A percentile compares a stretch with the other conserved stretches of the same genome.
Conservation (phyloP, 2,113 vertebrate species). For the Ascaphus truei region DNA sequence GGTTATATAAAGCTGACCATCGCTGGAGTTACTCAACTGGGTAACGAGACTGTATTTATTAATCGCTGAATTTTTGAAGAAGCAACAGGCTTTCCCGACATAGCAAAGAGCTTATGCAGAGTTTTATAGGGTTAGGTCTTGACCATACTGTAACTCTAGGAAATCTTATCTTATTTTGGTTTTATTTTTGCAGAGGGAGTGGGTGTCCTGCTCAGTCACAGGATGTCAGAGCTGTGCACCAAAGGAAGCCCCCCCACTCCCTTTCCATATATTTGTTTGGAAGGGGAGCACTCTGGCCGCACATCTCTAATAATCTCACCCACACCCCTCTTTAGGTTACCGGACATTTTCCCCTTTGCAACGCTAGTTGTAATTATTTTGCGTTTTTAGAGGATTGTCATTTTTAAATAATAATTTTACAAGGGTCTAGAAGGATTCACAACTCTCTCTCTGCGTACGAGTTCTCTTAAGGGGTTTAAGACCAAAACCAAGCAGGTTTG, state of each 20-base stretch:
- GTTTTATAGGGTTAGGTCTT: conserved; percentile 48
- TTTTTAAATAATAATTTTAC: conserved; percentile 5
- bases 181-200: background rate
- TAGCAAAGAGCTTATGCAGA: conserved; percentile 64
- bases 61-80: conserved; percentile 34
- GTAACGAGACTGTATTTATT: conserved; percentile 21
- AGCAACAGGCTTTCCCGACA: conserved; percentile 54
- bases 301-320: background rate
- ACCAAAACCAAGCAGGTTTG: background rate
- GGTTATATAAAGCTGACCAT: background rate
- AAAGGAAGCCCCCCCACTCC: background rate
- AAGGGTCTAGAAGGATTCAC: background rate
- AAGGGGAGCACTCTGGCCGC: background rate
- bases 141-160: conserved; percentile 10
- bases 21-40: background rate
- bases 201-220: too few relatives aligned
- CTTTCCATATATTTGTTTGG: background rate
- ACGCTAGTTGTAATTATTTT: background rate
- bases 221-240: background rate
- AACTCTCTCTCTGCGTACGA: background rate
- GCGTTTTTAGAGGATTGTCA: background rate
- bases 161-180: background rate
- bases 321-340: background rate
- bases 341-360: background rate
- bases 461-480: background rate